phyloP scores from a whole-genome alignment of 2,113 vertebrate genomes.

The Calyptommatus sinebrachiatus region DNA sequence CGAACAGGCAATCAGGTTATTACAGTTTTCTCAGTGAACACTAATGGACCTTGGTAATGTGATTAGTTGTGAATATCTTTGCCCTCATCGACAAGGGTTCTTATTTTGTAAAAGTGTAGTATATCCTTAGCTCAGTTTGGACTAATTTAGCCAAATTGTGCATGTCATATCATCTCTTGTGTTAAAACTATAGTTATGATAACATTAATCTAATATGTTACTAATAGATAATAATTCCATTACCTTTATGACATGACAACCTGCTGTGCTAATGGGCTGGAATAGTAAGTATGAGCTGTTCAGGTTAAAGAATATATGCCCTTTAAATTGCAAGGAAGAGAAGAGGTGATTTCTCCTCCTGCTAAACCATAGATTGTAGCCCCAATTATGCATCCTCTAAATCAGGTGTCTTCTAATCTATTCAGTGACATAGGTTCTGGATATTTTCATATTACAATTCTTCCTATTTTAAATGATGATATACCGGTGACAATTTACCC shows the following conservation, averaged over 20 bases:
- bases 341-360: not conserved
- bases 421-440: not conserved
- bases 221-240: not conserved
- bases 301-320: not conserved
- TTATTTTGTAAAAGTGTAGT: slow-evolving; percentile 43
- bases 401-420: not conserved
- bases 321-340: not conserved
- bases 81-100: slow-evolving; percentile 52
- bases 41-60: slow-evolving; percentile 57
- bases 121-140: slow-evolving; percentile 34
- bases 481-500: too few relatives aligned
- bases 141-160: not conserved
- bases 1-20: slow-evolving; percentile 65
- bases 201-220: not conserved
- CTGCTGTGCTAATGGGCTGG: not conserved
- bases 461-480: not conserved
- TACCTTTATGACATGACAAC: not conserved
- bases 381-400: not conserved
- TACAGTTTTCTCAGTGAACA: slow-evolving; percentile 61
- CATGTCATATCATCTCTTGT: not conserved
- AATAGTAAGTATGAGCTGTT: not conserved
- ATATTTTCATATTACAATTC: not conserved
- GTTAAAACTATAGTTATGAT: slow-evolving; percentile 6
- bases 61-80: slow-evolving; percentile 61
- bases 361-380: not conserved